A percentile compares a stretch with the other conserved stretches of the same genome.
Conservation (phyloP, 2,888 invertebrate genomes). For the Aethes cnicana region DNA sequence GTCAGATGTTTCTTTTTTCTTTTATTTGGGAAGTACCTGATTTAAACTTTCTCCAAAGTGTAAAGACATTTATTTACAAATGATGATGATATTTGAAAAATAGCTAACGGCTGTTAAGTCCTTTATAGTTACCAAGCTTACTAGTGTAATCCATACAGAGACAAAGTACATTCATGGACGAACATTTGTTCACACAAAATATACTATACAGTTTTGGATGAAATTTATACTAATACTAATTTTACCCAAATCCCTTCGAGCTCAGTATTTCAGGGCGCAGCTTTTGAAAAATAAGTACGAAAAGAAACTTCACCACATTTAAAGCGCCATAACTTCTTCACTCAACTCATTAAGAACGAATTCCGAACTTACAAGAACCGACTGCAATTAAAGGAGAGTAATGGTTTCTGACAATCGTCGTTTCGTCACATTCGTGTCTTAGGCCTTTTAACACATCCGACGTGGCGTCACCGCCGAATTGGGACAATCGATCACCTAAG, state of each 20-base stretch:
- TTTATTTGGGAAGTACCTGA: slow-evolving; percentile 15
- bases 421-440: slow-evolving; percentile 20
- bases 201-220: no score
- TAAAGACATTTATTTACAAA: slow-evolving; percentile 11
- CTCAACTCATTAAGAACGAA: background rate
- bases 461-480: slow-evolving; percentile 35
- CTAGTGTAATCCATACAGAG: background rate
- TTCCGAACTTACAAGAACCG: background rate
- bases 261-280: no score
- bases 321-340: background rate
- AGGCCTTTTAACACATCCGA: slow-evolving; percentile 21
- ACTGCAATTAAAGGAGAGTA: slow-evolving; percentile 17
- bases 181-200: no score
- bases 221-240: no score
- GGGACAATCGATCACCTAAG: slow-evolving; percentile 49
- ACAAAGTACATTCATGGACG: no score
- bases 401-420: slow-evolving; percentile 17
- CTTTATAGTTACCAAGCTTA: background rate
- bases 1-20: slow-evolving; percentile 1
- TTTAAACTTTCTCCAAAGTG: slow-evolving; percentile 24
- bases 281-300: no score
- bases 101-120: background rate
- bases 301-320: no score
- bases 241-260: no score
- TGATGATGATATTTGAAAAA: background rate